Conservation (phyloP, 2,113 vertebrate species). For the Hiodon alosoides region DNA sequence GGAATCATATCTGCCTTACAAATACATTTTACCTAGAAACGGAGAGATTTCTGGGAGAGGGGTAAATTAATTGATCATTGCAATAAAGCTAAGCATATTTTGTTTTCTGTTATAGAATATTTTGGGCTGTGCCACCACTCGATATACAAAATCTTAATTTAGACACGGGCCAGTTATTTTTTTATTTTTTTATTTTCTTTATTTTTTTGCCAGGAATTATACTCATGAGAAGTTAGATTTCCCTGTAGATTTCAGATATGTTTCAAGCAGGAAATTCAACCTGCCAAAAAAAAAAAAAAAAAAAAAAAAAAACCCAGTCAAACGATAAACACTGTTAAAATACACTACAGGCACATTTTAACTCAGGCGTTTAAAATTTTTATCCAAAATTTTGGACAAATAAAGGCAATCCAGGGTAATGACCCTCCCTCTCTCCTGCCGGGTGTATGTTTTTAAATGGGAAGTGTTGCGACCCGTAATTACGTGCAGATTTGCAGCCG, state of each 20-base stretch:
- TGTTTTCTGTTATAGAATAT: conserved; percentile 1
- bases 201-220: conserved; percentile 12
- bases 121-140: neutral
- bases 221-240: conserved; percentile 13
- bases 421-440: neutral
- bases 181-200: no score
- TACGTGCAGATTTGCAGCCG: conserved; percentile 63
- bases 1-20: conserved; percentile 58
- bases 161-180: neutral
- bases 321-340: neutral
- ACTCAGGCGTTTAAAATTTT: neutral
- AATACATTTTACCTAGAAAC: conserved; percentile 53
- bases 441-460: conserved; percentile 50
- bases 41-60: conserved; percentile 56
- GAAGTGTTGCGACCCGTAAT: conserved; percentile 66
- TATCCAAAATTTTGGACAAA: neutral
- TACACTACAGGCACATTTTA: neutral
- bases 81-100: neutral
- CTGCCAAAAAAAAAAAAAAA: conserved; percentile 1
- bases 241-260: conserved; percentile 11
- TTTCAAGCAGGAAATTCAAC: conserved; percentile 10
- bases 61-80: neutral
- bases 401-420: no score
- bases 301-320: conserved; percentile 4
- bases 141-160: conserved; percentile 12